A percentile compares a stretch with the other conserved stretches of the same genome.
These are phyloP conservation scores for Cephalopterus ornatus DNA, from an alignment of 2,113 vertebrate genomes.

Conservation along the genomic window DNA sequence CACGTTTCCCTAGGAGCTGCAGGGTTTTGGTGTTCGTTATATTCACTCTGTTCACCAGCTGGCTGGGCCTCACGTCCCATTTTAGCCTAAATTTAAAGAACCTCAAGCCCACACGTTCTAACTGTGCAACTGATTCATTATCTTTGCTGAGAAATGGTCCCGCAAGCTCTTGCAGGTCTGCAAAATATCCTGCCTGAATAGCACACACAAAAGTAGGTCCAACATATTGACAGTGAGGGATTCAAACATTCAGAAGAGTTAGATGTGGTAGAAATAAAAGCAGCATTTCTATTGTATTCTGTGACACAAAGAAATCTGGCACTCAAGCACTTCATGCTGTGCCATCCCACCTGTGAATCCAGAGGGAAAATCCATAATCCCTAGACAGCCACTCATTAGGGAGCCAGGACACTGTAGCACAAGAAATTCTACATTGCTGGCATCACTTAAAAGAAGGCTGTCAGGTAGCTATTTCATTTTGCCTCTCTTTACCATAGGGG, in stretches of 20 bases:
- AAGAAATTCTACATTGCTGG: not conserved
- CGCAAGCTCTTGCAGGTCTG: not conserved
- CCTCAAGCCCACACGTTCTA: not conserved
- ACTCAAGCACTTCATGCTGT: not conserved
- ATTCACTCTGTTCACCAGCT: not conserved
- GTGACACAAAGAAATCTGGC: not conserved
- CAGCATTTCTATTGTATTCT: not conserved
- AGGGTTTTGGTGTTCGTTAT: not conserved
- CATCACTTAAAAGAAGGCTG: not conserved
- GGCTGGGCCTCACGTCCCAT: not conserved
- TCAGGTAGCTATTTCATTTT: not conserved
- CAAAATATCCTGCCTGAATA: not conserved
- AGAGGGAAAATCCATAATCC: not conserved
- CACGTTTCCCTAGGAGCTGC: not conserved
- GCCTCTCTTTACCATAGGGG: not conserved
- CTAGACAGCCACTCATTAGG: not conserved
- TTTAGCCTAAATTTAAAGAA: not conserved
- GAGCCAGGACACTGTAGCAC: accelerated
- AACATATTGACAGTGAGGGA: not conserved
- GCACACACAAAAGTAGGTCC: not conserved
- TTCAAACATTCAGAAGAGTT: not conserved
- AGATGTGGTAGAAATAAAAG: not conserved
- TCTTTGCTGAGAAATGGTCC: not conserved
- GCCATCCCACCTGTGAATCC: not conserved
- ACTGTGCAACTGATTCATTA: not conserved